Base-by-base conservation (phyloP, 2,888 invertebrate genomes). In the Conistra vaccinii region DNA sequence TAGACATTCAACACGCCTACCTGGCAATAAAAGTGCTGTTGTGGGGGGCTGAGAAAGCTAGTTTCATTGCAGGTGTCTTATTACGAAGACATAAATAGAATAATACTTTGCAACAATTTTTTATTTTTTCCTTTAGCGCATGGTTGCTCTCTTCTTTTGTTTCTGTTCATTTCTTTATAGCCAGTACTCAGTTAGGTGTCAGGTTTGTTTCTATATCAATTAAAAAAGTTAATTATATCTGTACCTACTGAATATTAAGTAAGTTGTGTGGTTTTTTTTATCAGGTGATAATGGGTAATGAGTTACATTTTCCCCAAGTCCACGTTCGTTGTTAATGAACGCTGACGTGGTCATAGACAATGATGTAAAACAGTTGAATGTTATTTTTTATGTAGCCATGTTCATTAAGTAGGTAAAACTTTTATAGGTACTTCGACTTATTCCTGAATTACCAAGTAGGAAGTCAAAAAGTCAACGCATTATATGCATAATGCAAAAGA, bases 331-430 rank as follows among this genome's bases (percentile, higher is more conserved):
- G 23, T 17, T 57, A 57, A 63, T 51, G 63, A 68, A 51, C n/a
- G 45, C 58, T 79, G 73, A 79, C 80, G 73, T 79, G 63, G 51
- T 42, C 29, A 2, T 26, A 35, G 45, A 63, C 26, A n/a, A 20
- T 32, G 10, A 35, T 66, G 35, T 39, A 45, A 26, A 61, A 48
- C 17, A 60, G 58, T 60, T 26, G 7, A 29, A 57, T 57, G 20
- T 35, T 51, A 58, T 12, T 55, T 45, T 48, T 42, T 29, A 45
- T 77, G 14, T 14, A 32, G n/a, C 42, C 32, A 48, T 61, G n/a
- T 5, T 35, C 29, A 55, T 42, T 39, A 73, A 51, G 10, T 32
- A 73, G 53, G 55, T 17, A 26, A 55, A 45, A 76, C 9, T 78
- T 29, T 12, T 60, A 45, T 53, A 20, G 2, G 7, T 45, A 9